Evolutionary conservation across 2,113 vertebrate species (phyloP).

Genomic region (Cyprinodon tularosa): DNA sequence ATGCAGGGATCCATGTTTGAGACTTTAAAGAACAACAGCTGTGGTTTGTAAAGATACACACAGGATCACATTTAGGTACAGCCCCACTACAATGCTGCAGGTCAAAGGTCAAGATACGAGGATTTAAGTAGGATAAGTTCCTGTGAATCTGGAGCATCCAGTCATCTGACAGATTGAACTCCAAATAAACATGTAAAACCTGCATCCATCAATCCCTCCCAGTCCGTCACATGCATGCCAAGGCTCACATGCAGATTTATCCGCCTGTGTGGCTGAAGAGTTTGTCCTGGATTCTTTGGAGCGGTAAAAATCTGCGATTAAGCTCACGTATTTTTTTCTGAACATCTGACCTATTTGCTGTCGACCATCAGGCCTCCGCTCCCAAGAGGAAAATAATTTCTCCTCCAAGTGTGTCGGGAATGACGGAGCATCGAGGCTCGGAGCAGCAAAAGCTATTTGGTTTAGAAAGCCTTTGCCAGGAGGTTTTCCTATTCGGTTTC

Average conservation of each 20-base stretch:
- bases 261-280: not conserved
- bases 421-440: constrained; percentile 28
- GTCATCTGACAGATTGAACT: not conserved
- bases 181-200: not conserved
- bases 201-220: not conserved
- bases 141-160: not conserved
- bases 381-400: constrained; percentile 7
- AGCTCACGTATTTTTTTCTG: not conserved
- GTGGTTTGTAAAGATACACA: not conserved
- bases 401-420: constrained; percentile 27
- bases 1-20: not conserved
- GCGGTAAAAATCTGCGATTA: constrained; percentile 8
- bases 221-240: not conserved
- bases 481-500: constrained; percentile 57
- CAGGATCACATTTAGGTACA: not conserved
- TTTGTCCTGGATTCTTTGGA: not conserved
- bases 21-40: constrained; percentile 28
- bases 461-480: constrained; percentile 50
- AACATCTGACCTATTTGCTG: constrained; percentile 1
- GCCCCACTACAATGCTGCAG: constrained; percentile 9
- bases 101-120: constrained; percentile 65
- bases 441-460: constrained; percentile 36
- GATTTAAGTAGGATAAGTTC: constrained; percentile 65
- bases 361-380: not conserved
- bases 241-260: not conserved